Percentiles rank a stretch among this genome's conserved stretches.
These are phyloP conservation scores for Motacilla tschutschensis DNA, from an alignment of 2,113 vertebrate genomes.

Conservation along the genomic window DNA sequence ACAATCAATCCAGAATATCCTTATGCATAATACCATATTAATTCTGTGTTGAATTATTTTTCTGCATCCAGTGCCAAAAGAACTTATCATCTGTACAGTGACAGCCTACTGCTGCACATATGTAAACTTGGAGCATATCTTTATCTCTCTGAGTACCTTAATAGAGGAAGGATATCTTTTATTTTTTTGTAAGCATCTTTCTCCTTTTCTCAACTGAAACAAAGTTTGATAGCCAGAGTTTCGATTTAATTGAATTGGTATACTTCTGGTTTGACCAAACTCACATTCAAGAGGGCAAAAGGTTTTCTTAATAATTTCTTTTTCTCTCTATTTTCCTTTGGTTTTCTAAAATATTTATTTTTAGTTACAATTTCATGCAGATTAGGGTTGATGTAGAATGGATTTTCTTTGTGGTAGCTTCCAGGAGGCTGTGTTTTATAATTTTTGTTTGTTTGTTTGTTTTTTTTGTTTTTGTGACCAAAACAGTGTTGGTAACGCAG, in stretches of 20 bases:
- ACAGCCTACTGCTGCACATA: background rate
- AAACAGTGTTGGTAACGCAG: rapidly evolving
- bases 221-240: background rate
- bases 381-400: background rate
- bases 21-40: background rate
- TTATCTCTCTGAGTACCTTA: background rate
- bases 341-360: background rate
- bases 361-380: background rate
- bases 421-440: background rate
- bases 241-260: background rate
- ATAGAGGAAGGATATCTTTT: background rate
- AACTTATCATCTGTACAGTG: background rate
- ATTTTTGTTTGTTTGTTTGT: background rate
- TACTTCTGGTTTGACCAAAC: background rate
- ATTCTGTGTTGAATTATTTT: background rate
- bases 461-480: background rate
- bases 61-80: background rate
- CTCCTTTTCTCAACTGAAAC: background rate
- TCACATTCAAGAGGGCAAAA: rapidly evolving
- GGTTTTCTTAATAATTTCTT: background rate
- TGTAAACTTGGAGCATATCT: background rate
- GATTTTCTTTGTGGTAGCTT: background rate
- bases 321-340: background rate
- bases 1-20: conserved; percentile 26
- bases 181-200: background rate